phyloP scores from a whole-genome alignment of 2,113 vertebrate genomes.

The Haemorhous mexicanus region DNA sequence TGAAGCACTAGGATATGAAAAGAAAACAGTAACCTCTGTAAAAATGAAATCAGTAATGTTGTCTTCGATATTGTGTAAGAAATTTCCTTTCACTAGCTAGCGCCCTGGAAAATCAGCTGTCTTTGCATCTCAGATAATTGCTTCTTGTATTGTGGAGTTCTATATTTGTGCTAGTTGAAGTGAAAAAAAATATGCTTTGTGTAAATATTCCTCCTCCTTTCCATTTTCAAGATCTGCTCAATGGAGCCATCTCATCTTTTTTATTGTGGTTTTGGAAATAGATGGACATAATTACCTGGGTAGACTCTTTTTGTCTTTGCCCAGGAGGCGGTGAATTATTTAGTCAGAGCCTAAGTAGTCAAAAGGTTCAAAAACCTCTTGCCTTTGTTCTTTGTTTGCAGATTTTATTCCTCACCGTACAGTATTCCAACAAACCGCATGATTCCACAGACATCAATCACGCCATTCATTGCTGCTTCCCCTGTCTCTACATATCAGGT shows the following conservation, averaged over 20 bases:
- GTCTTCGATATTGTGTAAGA: neutral
- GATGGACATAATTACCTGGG: conserved; percentile 15
- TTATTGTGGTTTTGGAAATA: conserved; percentile 28
- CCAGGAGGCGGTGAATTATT: conserved; percentile 6
- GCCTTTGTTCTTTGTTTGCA: conserved; percentile 77
- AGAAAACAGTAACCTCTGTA: neutral
- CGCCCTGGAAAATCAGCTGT: conserved; percentile 43
- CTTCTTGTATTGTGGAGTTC: conserved; percentile 3
- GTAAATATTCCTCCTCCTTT: conserved; percentile 55
- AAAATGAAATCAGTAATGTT: conserved; percentile 43
- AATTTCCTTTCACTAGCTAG: conserved; percentile 22
- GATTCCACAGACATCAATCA: conserved; percentile 98
- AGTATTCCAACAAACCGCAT: conserved; percentile 98
- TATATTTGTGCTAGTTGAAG: conserved; percentile 42
- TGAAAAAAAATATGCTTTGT: conserved; percentile 31
- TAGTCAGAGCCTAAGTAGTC: neutral
- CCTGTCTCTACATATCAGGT: conserved; percentile 99
- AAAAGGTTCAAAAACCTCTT: conserved; percentile 54
- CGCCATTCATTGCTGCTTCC: conserved; percentile 97
- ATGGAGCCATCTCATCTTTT: conserved; percentile 10
- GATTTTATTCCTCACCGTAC: conserved; percentile 98
- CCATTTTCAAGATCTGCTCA: conserved; percentile 24
- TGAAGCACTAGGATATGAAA: conserved; percentile 24
- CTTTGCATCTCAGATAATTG: conserved; percentile 52
- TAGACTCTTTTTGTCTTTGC: conserved; percentile 1